Conservation (phyloP, 2,797 vertebrate genomes). For the Ataeniobius toweri region DNA sequence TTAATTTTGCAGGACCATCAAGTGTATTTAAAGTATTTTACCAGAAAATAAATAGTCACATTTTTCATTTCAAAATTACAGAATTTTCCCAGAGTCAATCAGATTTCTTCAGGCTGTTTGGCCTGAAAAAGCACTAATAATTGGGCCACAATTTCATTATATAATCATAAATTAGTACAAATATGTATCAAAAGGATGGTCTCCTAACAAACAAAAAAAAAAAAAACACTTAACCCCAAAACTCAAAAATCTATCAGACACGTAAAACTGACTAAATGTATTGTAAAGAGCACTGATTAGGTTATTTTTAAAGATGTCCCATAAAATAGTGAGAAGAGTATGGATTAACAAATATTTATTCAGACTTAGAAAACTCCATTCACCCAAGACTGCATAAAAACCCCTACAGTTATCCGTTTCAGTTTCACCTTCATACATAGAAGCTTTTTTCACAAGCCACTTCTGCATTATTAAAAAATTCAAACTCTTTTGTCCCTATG, state of each 20-base stretch:
- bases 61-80: not conserved
- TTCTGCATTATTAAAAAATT: constrained; percentile 19
- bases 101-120: not conserved
- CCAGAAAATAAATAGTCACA: too few relatives aligned
- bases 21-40: not conserved
- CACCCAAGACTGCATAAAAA: not conserved
- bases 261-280: not conserved
- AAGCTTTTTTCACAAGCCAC: not conserved
- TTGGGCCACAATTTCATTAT: not conserved
- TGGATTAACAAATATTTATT: not conserved
- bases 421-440: constrained; percentile 17
- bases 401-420: not conserved
- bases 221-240: not conserved
- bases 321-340: not conserved
- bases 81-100: not conserved
- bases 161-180: too few relatives aligned
- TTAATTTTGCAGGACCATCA: not conserved
- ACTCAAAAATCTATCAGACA: not conserved
- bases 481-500: constrained; percentile 10
- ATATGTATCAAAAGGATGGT: not conserved
- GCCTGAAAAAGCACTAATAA: not conserved
- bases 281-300: not conserved
- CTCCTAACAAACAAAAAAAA: not conserved
- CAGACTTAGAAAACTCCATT: not conserved
- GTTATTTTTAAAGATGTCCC: not conserved